Evolutionary conservation across 2,888 invertebrate genomes (phyloP).

Genomic region (Callimorpha dominula): DNA sequence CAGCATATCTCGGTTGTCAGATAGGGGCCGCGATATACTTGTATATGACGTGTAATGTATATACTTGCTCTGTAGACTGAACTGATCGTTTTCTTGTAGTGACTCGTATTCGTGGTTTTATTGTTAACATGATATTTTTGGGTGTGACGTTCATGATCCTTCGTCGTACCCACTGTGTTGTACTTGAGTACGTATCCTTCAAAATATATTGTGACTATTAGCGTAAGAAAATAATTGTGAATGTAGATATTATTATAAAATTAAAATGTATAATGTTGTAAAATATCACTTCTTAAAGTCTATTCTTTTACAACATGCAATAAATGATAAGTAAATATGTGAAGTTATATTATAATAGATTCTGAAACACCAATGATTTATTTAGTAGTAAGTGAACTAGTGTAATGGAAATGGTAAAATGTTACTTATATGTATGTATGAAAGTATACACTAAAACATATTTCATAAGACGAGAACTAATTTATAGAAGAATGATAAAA

Average conservation of each 20-base stretch:
- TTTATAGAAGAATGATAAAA: not conserved
- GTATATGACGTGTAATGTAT: not conserved
- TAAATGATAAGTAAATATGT: not conserved
- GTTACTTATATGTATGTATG: not conserved
- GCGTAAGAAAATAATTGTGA: not conserved
- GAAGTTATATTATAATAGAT: not conserved
- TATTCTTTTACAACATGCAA: not conserved
- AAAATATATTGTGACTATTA: not conserved
- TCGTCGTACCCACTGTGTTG: not conserved
- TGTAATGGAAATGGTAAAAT: not conserved
- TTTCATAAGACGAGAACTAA: not conserved
- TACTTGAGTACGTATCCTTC: slow-evolving; percentile 1
- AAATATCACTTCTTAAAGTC: not conserved
- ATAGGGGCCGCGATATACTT: not conserved
- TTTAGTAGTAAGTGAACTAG: slow-evolving; percentile 1
- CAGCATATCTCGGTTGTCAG: not conserved
- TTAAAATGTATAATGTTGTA: not conserved
- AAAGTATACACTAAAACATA: not conserved
- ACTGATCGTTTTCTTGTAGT: slow-evolving; percentile 8
- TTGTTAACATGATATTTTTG: slow-evolving; percentile 9
- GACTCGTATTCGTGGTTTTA: slow-evolving; percentile 4
- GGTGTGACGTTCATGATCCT: not conserved
- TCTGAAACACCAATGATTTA: slow-evolving; percentile 9
- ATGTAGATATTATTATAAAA: not conserved
- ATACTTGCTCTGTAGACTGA: slow-evolving; percentile 9